A percentile compares a stretch with the other conserved stretches of the same genome.
Conservation (phyloP, 2,888 invertebrate species). For the Adelognathus sp. region DNA sequence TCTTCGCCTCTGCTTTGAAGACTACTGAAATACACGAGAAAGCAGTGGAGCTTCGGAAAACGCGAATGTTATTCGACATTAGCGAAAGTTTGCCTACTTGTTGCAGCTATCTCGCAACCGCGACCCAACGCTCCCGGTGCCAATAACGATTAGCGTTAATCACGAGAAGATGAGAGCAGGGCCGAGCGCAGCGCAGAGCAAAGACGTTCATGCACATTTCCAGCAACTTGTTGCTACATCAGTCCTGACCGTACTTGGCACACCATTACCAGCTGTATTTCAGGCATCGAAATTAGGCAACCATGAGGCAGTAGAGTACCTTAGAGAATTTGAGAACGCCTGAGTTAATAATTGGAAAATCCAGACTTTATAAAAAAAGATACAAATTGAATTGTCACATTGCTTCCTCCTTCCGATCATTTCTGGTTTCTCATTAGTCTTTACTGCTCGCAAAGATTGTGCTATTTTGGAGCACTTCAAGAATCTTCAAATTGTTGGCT, state of each 20-base stretch:
- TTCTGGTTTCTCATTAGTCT: too few relatives aligned
- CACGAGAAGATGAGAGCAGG: conserved; percentile 28
- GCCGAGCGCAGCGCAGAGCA: conserved; percentile 39
- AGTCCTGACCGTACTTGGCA: conserved; percentile 5
- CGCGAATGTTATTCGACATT: conserved; percentile 29
- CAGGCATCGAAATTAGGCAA: not conserved
- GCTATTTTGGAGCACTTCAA: too few relatives aligned
- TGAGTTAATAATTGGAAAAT: too few relatives aligned
- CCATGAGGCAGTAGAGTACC: not conserved
- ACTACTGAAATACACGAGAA: not conserved
- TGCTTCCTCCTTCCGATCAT: too few relatives aligned
- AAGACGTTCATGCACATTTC: conserved; percentile 52
- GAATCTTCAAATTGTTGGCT: too few relatives aligned
- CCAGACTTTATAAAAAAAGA: too few relatives aligned
- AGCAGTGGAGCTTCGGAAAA: not conserved
- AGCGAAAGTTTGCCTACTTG: conserved; percentile 45
- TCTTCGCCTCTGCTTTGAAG: too few relatives aligned
- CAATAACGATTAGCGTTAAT: conserved; percentile 59
- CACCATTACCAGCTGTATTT: conserved; percentile 13
- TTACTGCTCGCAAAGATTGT: too few relatives aligned
- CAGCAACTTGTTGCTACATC: conserved; percentile 56
- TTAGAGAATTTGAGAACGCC: not conserved
- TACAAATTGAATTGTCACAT: too few relatives aligned
- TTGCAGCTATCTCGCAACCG: conserved; percentile 40
- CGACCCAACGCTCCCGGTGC: conserved; percentile 45